phyloP scores from a whole-genome alignment of 2,797 vertebrate species.

The Staurois parvus region DNA sequence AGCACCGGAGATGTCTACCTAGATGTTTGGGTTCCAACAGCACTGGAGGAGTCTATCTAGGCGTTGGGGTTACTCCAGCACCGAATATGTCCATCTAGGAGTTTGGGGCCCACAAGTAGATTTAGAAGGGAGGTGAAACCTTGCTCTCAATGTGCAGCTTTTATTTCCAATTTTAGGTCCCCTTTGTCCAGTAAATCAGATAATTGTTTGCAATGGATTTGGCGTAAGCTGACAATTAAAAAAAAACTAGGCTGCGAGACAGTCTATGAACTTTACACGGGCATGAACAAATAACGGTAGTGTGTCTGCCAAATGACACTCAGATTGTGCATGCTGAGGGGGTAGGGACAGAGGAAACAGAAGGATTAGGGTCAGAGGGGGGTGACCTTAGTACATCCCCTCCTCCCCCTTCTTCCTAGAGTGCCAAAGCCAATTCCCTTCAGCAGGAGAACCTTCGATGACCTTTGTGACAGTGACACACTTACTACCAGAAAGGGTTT shows the following conservation, averaged over 20 bases:
- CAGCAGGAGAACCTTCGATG: not conserved
- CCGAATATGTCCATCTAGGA: no score
- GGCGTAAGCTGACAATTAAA: not conserved
- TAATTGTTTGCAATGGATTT: not conserved
- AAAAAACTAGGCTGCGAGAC: not conserved
- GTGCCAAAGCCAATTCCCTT: not conserved
- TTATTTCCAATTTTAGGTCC: no score
- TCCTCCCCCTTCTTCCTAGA: not conserved
- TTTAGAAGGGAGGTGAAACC: no score
- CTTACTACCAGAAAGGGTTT: not conserved
- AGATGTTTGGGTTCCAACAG: no score
- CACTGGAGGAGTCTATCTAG: no score
- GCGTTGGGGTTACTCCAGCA: no score
- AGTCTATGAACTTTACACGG: conserved; percentile 36
- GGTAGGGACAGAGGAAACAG: not conserved
- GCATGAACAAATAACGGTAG: conserved; percentile 14
- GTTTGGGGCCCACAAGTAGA: no score
- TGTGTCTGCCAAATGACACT: not conserved
- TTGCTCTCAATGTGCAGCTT: no score
- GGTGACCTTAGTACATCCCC: conserved; percentile 10
- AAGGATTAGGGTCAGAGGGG: conserved; percentile 19
- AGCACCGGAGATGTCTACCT: no score
- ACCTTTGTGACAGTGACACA: conserved; percentile 6
- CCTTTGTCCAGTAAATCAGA: no score
- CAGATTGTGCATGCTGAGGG: not conserved